Conservation (phyloP, 2,888 invertebrate genomes). For the Orgyia antiqua region DNA sequence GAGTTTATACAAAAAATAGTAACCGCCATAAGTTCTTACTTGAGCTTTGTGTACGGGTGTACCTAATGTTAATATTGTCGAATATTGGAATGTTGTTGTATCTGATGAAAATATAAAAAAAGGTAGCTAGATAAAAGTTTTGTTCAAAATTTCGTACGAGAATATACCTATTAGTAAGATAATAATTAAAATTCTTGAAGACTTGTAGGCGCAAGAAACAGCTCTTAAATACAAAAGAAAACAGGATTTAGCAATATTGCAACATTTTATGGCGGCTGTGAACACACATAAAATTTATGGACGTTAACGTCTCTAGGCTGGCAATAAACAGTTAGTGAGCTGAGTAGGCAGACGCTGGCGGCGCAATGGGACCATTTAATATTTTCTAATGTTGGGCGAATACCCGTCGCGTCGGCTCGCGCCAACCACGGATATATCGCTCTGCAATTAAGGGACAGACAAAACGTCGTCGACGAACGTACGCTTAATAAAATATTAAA, state of each 20-base stretch:
- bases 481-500: constrained; percentile 68
- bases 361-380: constrained; percentile 54
- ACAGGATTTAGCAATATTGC: constrained; percentile 63
- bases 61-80: constrained; percentile 5
- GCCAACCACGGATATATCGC: constrained; percentile 43
- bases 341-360: constrained; percentile 33
- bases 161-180: too few relatives aligned
- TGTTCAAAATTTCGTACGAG: too few relatives aligned
- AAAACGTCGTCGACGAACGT: constrained; percentile 45
- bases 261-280: constrained; percentile 66
- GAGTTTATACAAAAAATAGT: too few relatives aligned
- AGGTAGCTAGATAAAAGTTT: too few relatives aligned
- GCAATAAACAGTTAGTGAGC: constrained; percentile 64
- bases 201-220: constrained; percentile 36
- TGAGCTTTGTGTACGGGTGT: not conserved
- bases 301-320: constrained; percentile 61
- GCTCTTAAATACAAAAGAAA: constrained; percentile 50
- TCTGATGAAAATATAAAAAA: too few relatives aligned
- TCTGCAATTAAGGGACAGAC: constrained; percentile 63
- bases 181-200: too few relatives aligned
- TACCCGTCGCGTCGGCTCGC: constrained; percentile 11
- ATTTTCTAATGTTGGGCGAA: constrained; percentile 40
- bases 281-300: constrained; percentile 69
- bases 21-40: not conserved
- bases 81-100: too few relatives aligned